Conservation (phyloP, 2,888 invertebrate species). For the Drosophila tanythrix region DNA sequence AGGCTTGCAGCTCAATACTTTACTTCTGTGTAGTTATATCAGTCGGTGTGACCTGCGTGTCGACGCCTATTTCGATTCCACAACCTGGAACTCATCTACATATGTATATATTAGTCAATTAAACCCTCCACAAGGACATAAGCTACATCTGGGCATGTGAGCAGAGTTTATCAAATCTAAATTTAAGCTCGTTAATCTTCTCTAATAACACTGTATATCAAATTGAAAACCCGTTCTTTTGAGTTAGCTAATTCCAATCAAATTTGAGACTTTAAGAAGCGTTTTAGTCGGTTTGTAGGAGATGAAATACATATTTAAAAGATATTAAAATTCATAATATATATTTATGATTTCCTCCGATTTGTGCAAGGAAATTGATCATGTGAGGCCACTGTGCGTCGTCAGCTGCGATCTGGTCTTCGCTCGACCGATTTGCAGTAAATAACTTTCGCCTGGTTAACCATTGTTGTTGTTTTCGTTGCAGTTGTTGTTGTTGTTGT, state of each 20-base stretch:
- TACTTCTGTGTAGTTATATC: neutral
- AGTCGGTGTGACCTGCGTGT: neutral
- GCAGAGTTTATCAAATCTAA: neutral
- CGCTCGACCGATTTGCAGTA: constrained; percentile 73
- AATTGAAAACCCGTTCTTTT: too few species aligned
- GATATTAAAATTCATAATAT: neutral
- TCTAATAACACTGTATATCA: neutral
- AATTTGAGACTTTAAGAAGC: neutral
- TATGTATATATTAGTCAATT: neutral
- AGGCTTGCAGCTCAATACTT: neutral
- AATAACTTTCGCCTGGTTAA: constrained; percentile 72
- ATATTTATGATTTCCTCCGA: neutral
- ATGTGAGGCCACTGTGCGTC: neutral
- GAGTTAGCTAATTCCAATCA: neutral
- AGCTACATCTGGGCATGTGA: neutral
- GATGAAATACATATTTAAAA: neutral
- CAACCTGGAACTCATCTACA: neutral
- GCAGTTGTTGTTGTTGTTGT: constrained; percentile 20
- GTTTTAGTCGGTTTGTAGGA: neutral
- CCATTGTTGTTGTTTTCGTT: constrained; percentile 39
- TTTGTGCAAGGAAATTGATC: neutral
- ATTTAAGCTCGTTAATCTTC: neutral
- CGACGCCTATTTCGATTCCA: neutral
- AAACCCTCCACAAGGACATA: neutral
- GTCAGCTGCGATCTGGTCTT: constrained; percentile 58